Evolutionary conservation across 2,113 vertebrate species (phyloP).

Genomic region (Eonycteris spelaea): DNA sequence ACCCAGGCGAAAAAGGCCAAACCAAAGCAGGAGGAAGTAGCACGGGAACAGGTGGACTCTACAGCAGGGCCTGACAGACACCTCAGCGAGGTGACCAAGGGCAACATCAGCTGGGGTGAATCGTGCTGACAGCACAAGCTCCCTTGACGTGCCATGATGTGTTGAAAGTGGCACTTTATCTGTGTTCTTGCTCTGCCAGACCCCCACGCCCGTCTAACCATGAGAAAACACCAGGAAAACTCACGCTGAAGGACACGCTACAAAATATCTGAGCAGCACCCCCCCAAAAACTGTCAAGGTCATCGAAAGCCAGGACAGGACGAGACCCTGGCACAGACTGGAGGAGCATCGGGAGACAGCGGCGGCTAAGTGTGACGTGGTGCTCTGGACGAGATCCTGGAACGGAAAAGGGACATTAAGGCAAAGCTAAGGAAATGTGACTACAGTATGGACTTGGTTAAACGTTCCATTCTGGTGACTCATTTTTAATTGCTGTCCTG

Average conservation of each 20-base stretch:
- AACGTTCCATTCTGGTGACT: background rate
- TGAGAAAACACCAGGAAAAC: background rate
- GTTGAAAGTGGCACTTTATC: background rate
- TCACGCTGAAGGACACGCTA: background rate
- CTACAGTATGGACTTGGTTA: background rate
- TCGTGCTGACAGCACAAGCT: accelerated
- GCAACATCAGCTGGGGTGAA: background rate
- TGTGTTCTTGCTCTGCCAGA: background rate
- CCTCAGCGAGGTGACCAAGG: background rate
- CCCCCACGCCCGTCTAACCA: background rate
- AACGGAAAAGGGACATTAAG: background rate
- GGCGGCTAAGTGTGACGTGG: no score
- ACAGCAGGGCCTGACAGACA: no score
- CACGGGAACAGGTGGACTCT: background rate
- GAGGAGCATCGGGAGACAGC: background rate
- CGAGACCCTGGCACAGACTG: background rate
- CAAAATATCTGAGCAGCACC: background rate
- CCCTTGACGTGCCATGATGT: accelerated
- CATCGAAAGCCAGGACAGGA: background rate
- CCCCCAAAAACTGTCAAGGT: background rate
- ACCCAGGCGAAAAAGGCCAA: background rate
- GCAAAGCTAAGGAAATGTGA: background rate
- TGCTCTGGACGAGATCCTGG: background rate
- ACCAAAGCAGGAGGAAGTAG: background rate
- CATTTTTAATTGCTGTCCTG: background rate